These are phyloP conservation scores for Condylostylus longicornis DNA, from an alignment of 1,140 invertebrate genomes.

Conservation along the genomic window DNA sequence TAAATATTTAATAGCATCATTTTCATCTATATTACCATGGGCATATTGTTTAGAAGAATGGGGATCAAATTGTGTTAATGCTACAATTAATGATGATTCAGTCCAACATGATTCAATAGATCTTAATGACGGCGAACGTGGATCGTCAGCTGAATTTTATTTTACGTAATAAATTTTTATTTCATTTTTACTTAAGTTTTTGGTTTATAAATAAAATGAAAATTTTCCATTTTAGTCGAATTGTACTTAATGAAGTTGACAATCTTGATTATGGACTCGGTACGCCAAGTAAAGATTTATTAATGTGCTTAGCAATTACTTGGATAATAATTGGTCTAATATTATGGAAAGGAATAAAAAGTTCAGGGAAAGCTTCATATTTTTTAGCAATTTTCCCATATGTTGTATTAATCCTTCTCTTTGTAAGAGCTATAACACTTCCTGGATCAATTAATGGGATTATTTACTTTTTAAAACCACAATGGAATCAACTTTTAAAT, in stretches of 20 bases:
- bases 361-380: constrained; percentile 64
- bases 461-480: constrained; percentile 58
- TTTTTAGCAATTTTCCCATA: constrained; percentile 79
- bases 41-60: constrained; percentile 42
- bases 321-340: constrained; percentile 66
- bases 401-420: constrained; percentile 56
- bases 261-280: constrained; percentile 58
- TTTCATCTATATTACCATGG: constrained; percentile 45
- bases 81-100: constrained; percentile 4
- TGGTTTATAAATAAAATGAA: neutral
- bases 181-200: neutral
- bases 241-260: constrained; percentile 48
- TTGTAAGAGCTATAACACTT: constrained; percentile 56
- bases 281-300: constrained; percentile 54
- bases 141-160: constrained; percentile 42
- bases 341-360: constrained; percentile 61
- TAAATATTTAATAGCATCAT: constrained; percentile 51
- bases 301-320: constrained; percentile 55
- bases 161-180: constrained; percentile 33
- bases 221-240: constrained; percentile 34
- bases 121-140: neutral
- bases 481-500: constrained; percentile 52
- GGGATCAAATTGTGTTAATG: constrained; percentile 28
- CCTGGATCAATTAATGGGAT: constrained; percentile 62
- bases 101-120: neutral